A percentile compares a stretch with the other conserved stretches of the same genome.
These are phyloP conservation scores for Arenaria interpres DNA, from an alignment of 2,113 vertebrate species.

Conservation along the genomic window DNA sequence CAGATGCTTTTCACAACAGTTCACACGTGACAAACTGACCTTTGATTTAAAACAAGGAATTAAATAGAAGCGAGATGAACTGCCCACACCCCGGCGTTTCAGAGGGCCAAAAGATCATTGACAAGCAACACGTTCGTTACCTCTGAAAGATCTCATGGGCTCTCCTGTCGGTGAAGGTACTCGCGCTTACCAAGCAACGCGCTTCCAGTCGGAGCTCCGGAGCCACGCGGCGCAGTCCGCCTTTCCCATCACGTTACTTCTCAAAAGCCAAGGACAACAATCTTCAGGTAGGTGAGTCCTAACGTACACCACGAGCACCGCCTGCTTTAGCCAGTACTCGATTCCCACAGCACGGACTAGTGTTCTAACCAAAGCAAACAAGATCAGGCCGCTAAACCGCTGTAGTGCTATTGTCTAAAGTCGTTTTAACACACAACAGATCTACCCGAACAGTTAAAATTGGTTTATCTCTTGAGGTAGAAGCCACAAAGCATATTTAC, in stretches of 20 bases:
- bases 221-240: not conserved
- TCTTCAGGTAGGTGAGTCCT: not conserved
- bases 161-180: not conserved
- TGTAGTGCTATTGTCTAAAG: conserved; percentile 15
- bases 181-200: not conserved
- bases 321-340: not conserved
- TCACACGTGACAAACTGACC: conserved; percentile 9
- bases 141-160: not conserved
- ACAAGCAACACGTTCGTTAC: not conserved
- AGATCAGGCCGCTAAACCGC: not conserved
- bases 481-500: conserved; percentile 54
- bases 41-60: not conserved
- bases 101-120: not conserved
- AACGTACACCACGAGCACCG: not conserved
- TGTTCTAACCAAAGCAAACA: not conserved
- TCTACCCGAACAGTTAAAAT: conserved; percentile 39
- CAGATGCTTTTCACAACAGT: conserved; percentile 1
- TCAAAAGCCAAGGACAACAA: not conserved
- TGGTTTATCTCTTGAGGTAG: conserved; percentile 72
- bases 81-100: not conserved
- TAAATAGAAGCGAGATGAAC: not conserved
- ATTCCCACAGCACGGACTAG: conserved; percentile 4
- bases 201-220: conserved; percentile 25
- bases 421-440: conserved; percentile 4
- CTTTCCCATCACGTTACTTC: not conserved